Percentiles rank a stretch among this genome's conserved stretches.
Evolutionary conservation across 2,113 vertebrate genomes (phyloP).

Genomic region (Caloenas nicobarica): DNA sequence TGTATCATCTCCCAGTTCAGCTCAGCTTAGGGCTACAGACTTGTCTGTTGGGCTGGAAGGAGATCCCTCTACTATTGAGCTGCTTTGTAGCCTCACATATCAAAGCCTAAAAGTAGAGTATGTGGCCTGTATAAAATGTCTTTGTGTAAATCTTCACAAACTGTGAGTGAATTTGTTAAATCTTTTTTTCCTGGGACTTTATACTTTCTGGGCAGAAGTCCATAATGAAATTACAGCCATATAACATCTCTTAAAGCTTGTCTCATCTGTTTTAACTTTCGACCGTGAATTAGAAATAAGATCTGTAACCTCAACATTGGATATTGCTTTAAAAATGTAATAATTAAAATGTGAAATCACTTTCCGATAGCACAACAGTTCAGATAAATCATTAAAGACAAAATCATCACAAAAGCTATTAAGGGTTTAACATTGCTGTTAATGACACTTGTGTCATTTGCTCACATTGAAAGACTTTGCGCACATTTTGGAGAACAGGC

Average conservation of each 20-base stretch:
- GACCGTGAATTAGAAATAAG: not conserved
- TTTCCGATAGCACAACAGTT: not conserved
- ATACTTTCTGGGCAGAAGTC: not conserved
- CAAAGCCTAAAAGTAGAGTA: not conserved
- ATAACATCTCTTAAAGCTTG: not conserved
- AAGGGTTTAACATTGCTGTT: not conserved
- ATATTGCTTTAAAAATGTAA: not conserved
- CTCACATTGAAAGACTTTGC: not conserved
- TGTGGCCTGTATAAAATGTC: not conserved
- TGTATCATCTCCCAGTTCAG: not conserved
- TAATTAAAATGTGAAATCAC: not conserved
- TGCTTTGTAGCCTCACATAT: not conserved
- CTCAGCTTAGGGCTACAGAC: not conserved
- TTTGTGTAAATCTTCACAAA: not conserved
- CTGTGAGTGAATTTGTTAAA: not conserved
- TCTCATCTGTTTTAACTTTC: not conserved
- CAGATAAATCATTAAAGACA: not conserved
- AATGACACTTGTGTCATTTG: not conserved
- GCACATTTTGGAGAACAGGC: not conserved
- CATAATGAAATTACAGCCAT: not conserved
- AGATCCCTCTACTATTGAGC: not conserved
- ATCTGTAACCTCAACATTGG: not conserved
- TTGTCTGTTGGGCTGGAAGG: not conserved
- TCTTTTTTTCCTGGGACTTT: not conserved
- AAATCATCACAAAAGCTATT: not conserved